Base-by-base conservation (phyloP, 2,113 vertebrate genomes). In the Gambusia affinis region DNA sequence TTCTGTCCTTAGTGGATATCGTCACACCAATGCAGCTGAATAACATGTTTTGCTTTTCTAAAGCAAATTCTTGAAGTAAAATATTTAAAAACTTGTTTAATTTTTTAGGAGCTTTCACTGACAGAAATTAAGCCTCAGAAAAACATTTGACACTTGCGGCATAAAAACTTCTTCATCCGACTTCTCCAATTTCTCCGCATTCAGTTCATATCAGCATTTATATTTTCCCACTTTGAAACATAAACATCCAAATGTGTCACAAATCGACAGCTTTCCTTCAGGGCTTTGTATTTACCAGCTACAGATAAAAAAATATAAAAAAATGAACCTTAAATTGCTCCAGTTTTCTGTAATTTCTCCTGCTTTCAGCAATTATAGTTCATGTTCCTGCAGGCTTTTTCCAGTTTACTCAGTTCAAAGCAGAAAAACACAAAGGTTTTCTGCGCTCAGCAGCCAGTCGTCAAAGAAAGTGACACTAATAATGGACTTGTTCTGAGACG, bases 391-490 rank as follows among this genome's bases (percentile, higher is more conserved):
- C 31, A 22, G 60, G 74, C 72, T 79, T 81, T 37, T 60, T 39
- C 29, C 39, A 85, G 83, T 82, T 80, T 51, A 81, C 85, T 82
- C 61, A 69, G 84, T 87, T 84, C 61, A 79, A 73, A 85, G 47
- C 62, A 30, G 60, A 39, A 51, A 79, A 70, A 85, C 80, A 73
- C 72, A 57, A n/a, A 72, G 65, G 69, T 80, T 85, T 84, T 87
- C 62, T 74, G 67, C 12, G 60, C 74, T 74, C 76, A 62, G 69
- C 76, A 28, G 30, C 72, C 15, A 12, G 72, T 76, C 67, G 42
- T 33, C 30, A 12, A 42, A 77, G 78, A 74, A 83, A 87, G 73
- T 84, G 83, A 86, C 87, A 86, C 78, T 89, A 91, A 91, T 91
- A 87, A 84, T 5, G 74, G 85, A 80, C 78, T 82, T 75, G 78